phyloP scores from a whole-genome alignment of 2,113 vertebrate species.

The Saimiri boliviensis region DNA sequence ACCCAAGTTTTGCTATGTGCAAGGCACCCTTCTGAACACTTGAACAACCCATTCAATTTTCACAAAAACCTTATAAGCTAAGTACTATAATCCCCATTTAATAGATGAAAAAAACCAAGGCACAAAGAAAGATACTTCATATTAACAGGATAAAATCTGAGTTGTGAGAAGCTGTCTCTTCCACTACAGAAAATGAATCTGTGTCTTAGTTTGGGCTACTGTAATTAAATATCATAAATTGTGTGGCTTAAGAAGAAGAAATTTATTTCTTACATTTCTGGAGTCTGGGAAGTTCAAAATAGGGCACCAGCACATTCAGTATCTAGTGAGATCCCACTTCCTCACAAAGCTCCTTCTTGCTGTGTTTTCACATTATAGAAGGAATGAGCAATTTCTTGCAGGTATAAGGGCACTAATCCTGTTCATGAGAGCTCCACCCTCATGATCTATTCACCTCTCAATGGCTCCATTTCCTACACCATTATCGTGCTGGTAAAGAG shows the following conservation, averaged over 20 bases:
- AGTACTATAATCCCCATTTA: neutral
- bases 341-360: neutral
- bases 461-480: neutral
- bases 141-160: neutral
- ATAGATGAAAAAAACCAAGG: neutral
- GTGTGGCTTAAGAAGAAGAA: neutral
- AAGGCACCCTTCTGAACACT: neutral
- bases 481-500: neutral
- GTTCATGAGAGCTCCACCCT: neutral
- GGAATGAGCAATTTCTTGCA: neutral
- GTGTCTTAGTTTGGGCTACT: neutral
- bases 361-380: neutral
- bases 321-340: neutral
- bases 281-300: neutral
- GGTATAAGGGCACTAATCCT: no score
- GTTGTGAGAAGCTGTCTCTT: neutral
- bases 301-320: neutral
- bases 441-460: neutral
- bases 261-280: neutral
- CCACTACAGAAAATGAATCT: neutral
- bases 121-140: neutral
- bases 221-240: neutral
- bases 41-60: neutral
- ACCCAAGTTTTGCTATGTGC: neutral
- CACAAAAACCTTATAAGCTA: neutral